Conservation (phyloP, 2,797 vertebrate species). For the Luscinia luscinia region DNA sequence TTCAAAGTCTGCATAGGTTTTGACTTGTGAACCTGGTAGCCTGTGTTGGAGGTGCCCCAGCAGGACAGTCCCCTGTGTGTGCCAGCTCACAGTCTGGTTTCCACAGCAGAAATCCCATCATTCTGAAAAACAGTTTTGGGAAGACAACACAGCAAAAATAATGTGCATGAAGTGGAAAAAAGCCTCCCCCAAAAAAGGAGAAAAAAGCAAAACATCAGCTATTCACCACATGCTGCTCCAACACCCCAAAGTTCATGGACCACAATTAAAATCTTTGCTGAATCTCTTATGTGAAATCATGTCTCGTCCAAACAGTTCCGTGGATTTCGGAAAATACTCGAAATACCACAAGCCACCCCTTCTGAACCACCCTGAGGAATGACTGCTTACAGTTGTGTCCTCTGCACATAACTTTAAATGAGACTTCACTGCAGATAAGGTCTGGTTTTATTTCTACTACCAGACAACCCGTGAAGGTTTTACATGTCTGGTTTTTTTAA, state of each 20-base stretch:
- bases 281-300: not conserved
- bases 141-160: not conserved
- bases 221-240: not conserved
- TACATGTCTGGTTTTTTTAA: not conserved
- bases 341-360: not conserved
- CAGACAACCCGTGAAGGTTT: not conserved
- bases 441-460: not conserved
- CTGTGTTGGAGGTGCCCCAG: not conserved
- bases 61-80: not conserved
- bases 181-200: not conserved
- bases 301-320: accelerated
- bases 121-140: not conserved
- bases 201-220: not conserved
- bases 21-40: not conserved
- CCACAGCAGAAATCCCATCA: not conserved
- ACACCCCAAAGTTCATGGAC: not conserved
- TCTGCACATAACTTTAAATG: not conserved
- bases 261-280: conserved; percentile 5
- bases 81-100: not conserved
- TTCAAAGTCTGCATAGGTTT: not conserved
- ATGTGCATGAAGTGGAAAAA: not conserved
- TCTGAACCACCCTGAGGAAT: accelerated
- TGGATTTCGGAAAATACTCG: not conserved
- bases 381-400: not conserved
- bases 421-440: not conserved